Evolutionary conservation across 2,797 vertebrate genomes (phyloP).

Genomic region (Silurus aristotelis): DNA sequence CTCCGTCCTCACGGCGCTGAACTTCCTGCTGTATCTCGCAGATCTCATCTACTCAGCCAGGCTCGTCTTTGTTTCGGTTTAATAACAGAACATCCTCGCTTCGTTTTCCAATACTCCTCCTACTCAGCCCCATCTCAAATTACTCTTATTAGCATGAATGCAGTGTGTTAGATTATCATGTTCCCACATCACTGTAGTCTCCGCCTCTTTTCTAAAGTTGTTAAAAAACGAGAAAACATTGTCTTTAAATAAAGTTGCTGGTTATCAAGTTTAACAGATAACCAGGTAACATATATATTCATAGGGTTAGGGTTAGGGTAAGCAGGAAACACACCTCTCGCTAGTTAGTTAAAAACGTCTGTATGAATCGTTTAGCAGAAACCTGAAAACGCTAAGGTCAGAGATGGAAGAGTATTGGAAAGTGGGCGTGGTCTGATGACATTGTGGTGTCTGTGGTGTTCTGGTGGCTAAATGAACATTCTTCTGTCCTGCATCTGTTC

Average conservation of each 20-base stretch:
- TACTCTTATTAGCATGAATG: neutral
- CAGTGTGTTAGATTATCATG: neutral
- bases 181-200: neutral
- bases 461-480: no score
- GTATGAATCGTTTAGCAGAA: neutral
- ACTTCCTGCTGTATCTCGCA: constrained; percentile 77
- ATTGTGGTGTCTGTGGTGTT: neutral
- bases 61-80: constrained; percentile 74
- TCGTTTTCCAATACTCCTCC: neutral
- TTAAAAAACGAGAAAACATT: neutral
- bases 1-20: constrained; percentile 71
- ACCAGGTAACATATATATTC: neutral
- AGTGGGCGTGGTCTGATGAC: neutral
- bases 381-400: no score
- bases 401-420: neutral
- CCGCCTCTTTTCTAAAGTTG: neutral
- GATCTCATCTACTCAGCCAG: constrained; percentile 78
- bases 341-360: neutral
- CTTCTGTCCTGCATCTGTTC: neutral
- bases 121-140: neutral
- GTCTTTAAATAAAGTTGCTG: neutral
- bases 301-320: no score
- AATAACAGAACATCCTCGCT: constrained; percentile 34
- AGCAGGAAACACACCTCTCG: neutral
- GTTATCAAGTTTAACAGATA: neutral